Base-by-base conservation (phyloP, 2,797 vertebrate genomes). In the Cossypha polioptera region DNA sequence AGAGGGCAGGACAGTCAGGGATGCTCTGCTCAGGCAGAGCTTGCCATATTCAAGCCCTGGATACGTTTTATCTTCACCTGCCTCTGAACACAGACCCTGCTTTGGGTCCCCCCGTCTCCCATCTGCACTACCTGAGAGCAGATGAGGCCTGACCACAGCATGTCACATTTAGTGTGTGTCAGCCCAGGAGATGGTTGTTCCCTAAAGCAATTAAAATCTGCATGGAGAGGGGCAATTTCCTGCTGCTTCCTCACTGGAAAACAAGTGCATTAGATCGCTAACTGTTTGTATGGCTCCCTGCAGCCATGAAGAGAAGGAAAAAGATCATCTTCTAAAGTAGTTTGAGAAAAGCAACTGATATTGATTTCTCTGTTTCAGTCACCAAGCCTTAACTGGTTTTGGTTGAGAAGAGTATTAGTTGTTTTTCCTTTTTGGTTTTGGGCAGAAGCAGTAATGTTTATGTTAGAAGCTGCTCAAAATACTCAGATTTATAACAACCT, bases 31-130 rank as follows among this genome's bases (percentile, higher is more conserved):
- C 40, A 5, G 40, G 40, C 55, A 66, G 42, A 65, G 28, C 36
- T 85, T 20, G 8, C 42, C 0, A 0, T 17, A 11, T 40, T 40
- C 61, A 13, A 15, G 2, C 28, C 42, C 19, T 55, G 5, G 5
- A 2, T 20, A 25, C 48, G 31, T 25, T 62, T 25, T 36, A 1
- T 51, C 33, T 6, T 45, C 4, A 2, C 29, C 53, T 76, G 55
- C 31, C 55, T 66, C 43, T 66, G 40, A 29, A 6, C 0, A 35
- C n/a, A 53, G 50, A 29, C 38, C 17, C 31, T 58, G 42, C 57
- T 76, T 87, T 75, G 69, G 35, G 43, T 78, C 36, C 51, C 6
- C 26, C 13, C 54, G 26, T 59, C 35, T 85, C 22, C 25, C 59
- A 45, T 42, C 43, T 88, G 61, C 8, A 2, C 58, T 82, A 43